Evolutionary conservation across 1,140 invertebrate genomes (phyloP).

Genomic region (Tribolium madens): DNA sequence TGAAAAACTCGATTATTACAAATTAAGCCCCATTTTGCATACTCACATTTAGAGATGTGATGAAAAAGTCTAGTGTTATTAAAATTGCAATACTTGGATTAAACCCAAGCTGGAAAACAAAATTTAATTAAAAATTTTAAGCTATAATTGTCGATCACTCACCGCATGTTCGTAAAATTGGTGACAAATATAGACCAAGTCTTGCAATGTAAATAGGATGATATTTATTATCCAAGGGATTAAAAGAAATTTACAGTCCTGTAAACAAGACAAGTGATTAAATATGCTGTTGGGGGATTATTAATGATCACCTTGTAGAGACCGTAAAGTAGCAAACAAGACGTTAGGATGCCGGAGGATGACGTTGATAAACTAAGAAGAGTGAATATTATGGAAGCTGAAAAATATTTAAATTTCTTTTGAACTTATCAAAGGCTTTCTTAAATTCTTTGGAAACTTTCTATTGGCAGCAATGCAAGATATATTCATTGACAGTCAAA

Average conservation of each 20-base stretch:
- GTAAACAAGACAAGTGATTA: slow-evolving; percentile 15
- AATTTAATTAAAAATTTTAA: slow-evolving; percentile 12
- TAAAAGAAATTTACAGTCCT: slow-evolving; percentile 57
- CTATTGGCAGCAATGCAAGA: no score
- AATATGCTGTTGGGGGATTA: neutral
- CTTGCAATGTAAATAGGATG: slow-evolving; percentile 54
- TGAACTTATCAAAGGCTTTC: neutral
- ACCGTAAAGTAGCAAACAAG: slow-evolving; percentile 68
- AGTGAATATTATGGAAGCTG: slow-evolving; percentile 69
- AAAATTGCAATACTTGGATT: slow-evolving; percentile 74
- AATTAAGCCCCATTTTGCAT: slow-evolving; percentile 37
- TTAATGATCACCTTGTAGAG: slow-evolving; percentile 67
- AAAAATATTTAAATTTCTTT: slow-evolving; percentile 54
- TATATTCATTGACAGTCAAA: neutral
- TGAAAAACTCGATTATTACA: slow-evolving; percentile 65
- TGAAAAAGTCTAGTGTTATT: slow-evolving; percentile 75
- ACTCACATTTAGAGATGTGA: slow-evolving; percentile 75
- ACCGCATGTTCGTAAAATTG: slow-evolving; percentile 56
- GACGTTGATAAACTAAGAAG: slow-evolving; percentile 67
- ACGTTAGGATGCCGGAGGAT: slow-evolving; percentile 67
- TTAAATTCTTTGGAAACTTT: no score
- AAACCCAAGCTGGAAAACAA: slow-evolving; percentile 72
- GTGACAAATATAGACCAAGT: slow-evolving; percentile 55
- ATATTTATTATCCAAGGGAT: slow-evolving; percentile 59
- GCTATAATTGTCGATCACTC: slow-evolving; percentile 40